Conservation (phyloP, 2,888 invertebrate genomes). For the Mamestra brassicae region DNA sequence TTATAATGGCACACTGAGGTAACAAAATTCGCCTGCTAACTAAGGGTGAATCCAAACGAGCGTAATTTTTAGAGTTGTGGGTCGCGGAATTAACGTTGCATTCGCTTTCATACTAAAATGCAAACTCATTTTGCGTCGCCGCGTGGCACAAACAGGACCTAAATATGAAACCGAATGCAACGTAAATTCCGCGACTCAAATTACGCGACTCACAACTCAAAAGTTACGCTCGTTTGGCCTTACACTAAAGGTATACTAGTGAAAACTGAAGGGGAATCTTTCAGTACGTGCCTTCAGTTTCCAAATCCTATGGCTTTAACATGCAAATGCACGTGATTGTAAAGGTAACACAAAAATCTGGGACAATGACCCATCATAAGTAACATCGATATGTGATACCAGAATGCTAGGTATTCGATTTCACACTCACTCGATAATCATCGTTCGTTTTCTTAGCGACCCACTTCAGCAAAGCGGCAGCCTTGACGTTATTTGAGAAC, state of each 20-base stretch:
- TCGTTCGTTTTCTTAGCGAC: slow-evolving; percentile 68
- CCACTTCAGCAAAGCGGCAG: slow-evolving; percentile 65
- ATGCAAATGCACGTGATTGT: neutral
- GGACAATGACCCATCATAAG: slow-evolving; percentile 52
- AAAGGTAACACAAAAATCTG: slow-evolving; percentile 25
- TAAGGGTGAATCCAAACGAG: too few relatives aligned
- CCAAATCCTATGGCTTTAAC: neutral
- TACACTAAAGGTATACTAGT: neutral
- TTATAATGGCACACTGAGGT: neutral
- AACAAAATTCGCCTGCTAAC: too few relatives aligned
- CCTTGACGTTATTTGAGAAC: slow-evolving; percentile 62
- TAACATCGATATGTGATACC: slow-evolving; percentile 22
- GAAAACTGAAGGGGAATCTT: neutral
- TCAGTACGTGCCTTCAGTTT: neutral
- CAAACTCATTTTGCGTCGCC: too few relatives aligned
- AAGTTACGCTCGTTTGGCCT: too few relatives aligned
- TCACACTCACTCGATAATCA: slow-evolving; percentile 59
- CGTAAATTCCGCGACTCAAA: too few relatives aligned
- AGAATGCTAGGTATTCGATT: slow-evolving; percentile 43
- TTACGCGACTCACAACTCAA: too few relatives aligned
- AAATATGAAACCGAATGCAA: too few relatives aligned
- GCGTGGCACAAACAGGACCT: too few relatives aligned
- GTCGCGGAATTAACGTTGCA: too few relatives aligned
- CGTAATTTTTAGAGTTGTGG: too few relatives aligned
- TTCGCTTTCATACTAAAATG: too few relatives aligned